phyloP scores from a whole-genome alignment of 2,888 invertebrate species.

The Limnephilus lunatus region DNA sequence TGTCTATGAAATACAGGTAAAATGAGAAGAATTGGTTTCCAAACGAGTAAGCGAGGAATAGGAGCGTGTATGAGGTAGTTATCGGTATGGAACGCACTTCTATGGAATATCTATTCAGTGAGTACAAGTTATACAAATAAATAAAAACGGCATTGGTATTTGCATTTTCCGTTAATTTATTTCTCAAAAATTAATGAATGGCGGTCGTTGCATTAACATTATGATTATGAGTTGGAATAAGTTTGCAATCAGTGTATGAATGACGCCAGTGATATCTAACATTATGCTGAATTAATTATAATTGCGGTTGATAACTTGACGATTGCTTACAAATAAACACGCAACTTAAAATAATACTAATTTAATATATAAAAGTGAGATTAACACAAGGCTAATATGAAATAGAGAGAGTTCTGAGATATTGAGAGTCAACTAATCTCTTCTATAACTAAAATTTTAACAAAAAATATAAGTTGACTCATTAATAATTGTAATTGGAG shows the following conservation, averaged over 20 bases:
- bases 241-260: not conserved
- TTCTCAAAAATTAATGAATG: not conserved
- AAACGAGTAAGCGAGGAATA: too few relatives aligned
- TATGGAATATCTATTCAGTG: not conserved
- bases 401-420: not conserved
- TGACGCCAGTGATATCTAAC: not conserved
- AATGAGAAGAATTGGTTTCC: too few relatives aligned
- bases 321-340: not conserved
- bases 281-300: not conserved
- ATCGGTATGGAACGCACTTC: not conserved
- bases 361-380: not conserved
- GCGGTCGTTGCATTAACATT: not conserved
- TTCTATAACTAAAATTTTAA: not conserved
- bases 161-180: not conserved
- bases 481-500: not conserved
- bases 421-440: not conserved
- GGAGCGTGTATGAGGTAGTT: too few relatives aligned
- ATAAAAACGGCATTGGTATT: not conserved
- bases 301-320: not conserved
- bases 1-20: too few relatives aligned
- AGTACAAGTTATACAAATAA: not conserved
- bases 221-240: not conserved
- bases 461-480: not conserved
- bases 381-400: not conserved
- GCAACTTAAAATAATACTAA: not conserved